Percentiles rank a stretch among this genome's conserved stretches.
Evolutionary conservation across 1,140 invertebrate genomes (phyloP).

Genomic region (Pectinophora gossypiella): DNA sequence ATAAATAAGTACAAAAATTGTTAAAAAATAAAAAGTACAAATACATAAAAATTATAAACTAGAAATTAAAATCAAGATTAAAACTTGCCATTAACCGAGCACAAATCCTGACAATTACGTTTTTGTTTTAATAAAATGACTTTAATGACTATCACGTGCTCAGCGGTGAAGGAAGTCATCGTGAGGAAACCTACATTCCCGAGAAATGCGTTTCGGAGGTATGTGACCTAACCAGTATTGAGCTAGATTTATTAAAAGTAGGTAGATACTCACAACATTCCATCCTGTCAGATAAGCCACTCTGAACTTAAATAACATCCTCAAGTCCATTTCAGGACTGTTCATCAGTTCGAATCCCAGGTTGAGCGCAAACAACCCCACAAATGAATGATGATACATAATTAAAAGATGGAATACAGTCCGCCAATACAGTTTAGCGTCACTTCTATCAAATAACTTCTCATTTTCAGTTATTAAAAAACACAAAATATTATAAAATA

Average conservation of each 20-base stretch:
- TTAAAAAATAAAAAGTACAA: no score
- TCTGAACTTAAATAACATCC: conserved; percentile 30
- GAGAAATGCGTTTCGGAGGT: no score
- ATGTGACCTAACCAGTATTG: no score
- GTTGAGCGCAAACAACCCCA: conserved; percentile 26
- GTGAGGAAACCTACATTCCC: no score
- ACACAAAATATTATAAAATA: conserved; percentile 56
- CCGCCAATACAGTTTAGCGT: conserved; percentile 48
- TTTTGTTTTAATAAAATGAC: neutral
- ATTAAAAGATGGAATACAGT: conserved; percentile 45
- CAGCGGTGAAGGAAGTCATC: no score
- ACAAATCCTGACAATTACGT: no score
- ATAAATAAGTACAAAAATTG: no score
- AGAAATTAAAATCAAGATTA: no score
- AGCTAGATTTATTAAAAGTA: no score
- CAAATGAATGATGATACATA: conserved; percentile 35
- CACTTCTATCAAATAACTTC: conserved; percentile 53
- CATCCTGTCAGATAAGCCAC: conserved; percentile 48
- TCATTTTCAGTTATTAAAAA: conserved; percentile 63
- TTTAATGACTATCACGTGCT: no score
- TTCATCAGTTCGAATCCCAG: conserved; percentile 23
- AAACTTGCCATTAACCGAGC: no score
- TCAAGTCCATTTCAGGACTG: conserved; percentile 20
- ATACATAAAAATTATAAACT: no score
- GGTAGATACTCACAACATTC: conserved; percentile 52